A percentile compares a stretch with the other conserved stretches of the same genome.
Conservation (phyloP, 2,888 invertebrate genomes). For the Cenopis cana region DNA sequence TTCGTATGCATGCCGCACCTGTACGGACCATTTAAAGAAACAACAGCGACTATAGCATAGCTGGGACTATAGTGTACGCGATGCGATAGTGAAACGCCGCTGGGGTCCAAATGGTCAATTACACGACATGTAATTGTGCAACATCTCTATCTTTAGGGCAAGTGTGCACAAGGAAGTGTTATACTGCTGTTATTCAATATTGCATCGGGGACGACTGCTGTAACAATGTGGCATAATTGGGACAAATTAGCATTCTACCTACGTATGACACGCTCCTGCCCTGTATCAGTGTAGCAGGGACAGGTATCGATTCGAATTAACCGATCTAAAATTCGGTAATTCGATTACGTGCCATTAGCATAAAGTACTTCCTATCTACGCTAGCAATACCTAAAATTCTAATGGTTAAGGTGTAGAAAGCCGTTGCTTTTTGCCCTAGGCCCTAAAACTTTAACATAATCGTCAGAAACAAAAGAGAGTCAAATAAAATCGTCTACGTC, state of each 20-base stretch:
- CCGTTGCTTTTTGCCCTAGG: too few species aligned
- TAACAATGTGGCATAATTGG: background rate
- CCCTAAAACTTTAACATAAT: too few species aligned
- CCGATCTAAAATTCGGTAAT: too few species aligned
- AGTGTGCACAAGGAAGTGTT: conserved; percentile 35
- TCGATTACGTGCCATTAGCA: too few species aligned
- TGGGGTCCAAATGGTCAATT: conserved; percentile 63
- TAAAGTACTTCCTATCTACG: too few species aligned
- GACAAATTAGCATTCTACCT: conserved; percentile 2
- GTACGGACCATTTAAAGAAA: conserved; percentile 54
- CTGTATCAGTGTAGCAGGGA: background rate
- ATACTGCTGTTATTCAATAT: too few species aligned
- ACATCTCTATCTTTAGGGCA: conserved; percentile 55
- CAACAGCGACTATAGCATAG: conserved; percentile 43
- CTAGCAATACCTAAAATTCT: too few species aligned
- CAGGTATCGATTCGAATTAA: background rate
- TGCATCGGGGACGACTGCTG: too few species aligned
- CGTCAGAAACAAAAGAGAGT: too few species aligned
- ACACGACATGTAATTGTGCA: conserved; percentile 56
- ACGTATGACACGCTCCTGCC: background rate
- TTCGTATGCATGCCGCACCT: conserved; percentile 66
- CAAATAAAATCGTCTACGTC: too few species aligned
- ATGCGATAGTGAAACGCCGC: conserved; percentile 63
- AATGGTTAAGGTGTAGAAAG: too few species aligned
- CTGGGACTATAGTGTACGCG: conserved; percentile 48